Conservation (phyloP, 2,797 vertebrate species). For the Enteromius viviparus region DNA sequence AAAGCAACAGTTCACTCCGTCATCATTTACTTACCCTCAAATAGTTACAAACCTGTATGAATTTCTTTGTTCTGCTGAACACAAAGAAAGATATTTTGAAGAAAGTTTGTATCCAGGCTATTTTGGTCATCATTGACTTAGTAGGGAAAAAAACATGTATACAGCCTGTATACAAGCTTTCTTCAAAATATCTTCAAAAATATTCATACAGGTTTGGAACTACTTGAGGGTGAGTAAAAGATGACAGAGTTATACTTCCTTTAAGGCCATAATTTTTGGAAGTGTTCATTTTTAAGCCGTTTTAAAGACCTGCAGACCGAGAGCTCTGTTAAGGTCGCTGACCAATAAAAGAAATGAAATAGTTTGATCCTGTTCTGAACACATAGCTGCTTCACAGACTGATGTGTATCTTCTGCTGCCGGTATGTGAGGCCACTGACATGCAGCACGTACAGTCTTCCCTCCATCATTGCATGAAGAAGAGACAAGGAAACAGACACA, state of each 20-base stretch:
- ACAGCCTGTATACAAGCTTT: too few relatives aligned
- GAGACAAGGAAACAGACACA: conserved; percentile 54
- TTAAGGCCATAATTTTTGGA: not conserved
- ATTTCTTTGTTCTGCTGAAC: too few relatives aligned
- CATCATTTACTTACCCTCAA: too few relatives aligned
- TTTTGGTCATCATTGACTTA: too few relatives aligned
- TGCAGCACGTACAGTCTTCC: conserved; percentile 59
- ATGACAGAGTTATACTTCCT: not conserved
- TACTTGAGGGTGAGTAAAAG: too few relatives aligned
- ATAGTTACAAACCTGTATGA: too few relatives aligned
- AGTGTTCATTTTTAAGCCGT: not conserved
- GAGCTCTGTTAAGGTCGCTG: not conserved
- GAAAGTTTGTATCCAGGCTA: too few relatives aligned
- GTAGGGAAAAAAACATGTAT: too few relatives aligned
- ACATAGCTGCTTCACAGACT: conserved; percentile 15
- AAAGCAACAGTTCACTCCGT: too few relatives aligned
- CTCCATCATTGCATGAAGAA: conserved; percentile 43
- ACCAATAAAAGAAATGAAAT: not conserved
- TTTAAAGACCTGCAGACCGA: not conserved
- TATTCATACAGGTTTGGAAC: too few relatives aligned
- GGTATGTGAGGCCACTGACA: conserved; percentile 58
- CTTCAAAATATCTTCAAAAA: too few relatives aligned
- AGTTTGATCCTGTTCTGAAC: not conserved
- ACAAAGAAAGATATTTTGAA: too few relatives aligned
- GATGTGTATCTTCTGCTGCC: conserved; percentile 62